phyloP scores from a whole-genome alignment of 2,888 invertebrate genomes.

The Ctena decussata region DNA sequence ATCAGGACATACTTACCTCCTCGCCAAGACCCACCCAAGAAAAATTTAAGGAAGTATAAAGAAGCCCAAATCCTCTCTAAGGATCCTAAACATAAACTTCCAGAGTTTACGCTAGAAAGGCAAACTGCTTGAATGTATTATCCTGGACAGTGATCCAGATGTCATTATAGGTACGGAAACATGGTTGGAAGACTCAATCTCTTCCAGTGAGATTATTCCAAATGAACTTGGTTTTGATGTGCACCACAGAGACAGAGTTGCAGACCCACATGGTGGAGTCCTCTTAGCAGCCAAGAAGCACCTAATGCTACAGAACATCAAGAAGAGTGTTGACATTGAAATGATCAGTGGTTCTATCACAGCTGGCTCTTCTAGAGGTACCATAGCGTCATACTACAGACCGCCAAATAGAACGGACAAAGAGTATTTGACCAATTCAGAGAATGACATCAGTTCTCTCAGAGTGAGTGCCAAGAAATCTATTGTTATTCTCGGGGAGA shows the following conservation, averaged over 20 bases:
- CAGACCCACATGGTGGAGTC: constrained; percentile 44
- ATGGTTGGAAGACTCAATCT: constrained; percentile 18
- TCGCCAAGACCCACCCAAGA: neutral
- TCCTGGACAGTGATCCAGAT: constrained; percentile 27
- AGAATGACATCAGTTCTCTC: too few relatives aligned
- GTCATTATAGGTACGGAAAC: constrained; percentile 46
- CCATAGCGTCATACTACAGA: too few relatives aligned
- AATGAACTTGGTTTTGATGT: constrained; percentile 12
- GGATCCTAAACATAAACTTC: constrained; percentile 33
- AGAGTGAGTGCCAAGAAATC: too few relatives aligned
- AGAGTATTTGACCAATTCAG: too few relatives aligned
- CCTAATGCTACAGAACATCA: constrained; percentile 17
- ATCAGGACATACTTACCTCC: too few relatives aligned
- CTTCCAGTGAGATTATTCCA: constrained; percentile 26
- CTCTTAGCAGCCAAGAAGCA: constrained; percentile 28
- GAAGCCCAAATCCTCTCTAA: neutral
- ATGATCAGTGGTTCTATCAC: constrained; percentile 28
- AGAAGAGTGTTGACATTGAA: constrained; percentile 19
- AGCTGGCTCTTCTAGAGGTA: too few relatives aligned
- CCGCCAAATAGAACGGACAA: too few relatives aligned
- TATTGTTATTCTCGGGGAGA: too few relatives aligned
- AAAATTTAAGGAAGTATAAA: neutral
- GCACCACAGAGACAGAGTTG: constrained; percentile 21
- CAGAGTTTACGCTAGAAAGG: constrained; percentile 39
- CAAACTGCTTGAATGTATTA: constrained; percentile 11